Base-by-base conservation (phyloP, 2,797 vertebrate genomes). In the Chrosomus eos region DNA sequence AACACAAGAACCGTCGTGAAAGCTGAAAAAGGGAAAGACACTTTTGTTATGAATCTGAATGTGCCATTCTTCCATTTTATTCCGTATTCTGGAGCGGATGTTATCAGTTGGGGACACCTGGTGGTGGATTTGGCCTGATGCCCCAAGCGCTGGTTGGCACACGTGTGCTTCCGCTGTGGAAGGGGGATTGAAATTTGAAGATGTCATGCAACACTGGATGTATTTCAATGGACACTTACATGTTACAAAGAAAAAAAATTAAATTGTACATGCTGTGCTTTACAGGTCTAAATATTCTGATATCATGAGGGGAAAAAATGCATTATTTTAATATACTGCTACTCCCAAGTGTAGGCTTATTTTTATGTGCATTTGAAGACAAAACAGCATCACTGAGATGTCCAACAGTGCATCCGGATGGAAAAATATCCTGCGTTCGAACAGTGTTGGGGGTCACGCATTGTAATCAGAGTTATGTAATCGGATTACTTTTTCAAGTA, bases 281-380 rank as follows among this genome's bases (percentile, higher is more conserved):
- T 89, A 91, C 94, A 94, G 93, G 92, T 93, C 91, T 90, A 91
- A 93, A 92, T 95, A 94, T 94, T 92, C 93, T 88, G 88, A 92
- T 90, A 91, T 87, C 45, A 79, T 51, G 81, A 16, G 45, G 45
- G 2, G 1, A 85, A 92, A 89, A 90, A 91, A 93, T 87, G 81
- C 91, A 91, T 93, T 95, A 95, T 95, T 96, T 95, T 95, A 94
- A 82, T 94, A 95, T 93, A 91, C 93, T 67, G 92, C 94, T 95
- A 93, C 92, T 94, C 86, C 86, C 85, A 91, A 95, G 91, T 93
- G 94, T 95, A 60, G 66, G 75, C 66, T 84, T 72, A 94, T 95
- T 95, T 95, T 94, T 90, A 93, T 94, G 94, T 95, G 95, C 92
- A 93, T 94, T 94, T 92, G 82, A 86, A 89, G 91, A 91, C 90